Evolutionary conservation across 2,888 invertebrate genomes (phyloP).

Genomic region (Phortica okadai): DNA sequence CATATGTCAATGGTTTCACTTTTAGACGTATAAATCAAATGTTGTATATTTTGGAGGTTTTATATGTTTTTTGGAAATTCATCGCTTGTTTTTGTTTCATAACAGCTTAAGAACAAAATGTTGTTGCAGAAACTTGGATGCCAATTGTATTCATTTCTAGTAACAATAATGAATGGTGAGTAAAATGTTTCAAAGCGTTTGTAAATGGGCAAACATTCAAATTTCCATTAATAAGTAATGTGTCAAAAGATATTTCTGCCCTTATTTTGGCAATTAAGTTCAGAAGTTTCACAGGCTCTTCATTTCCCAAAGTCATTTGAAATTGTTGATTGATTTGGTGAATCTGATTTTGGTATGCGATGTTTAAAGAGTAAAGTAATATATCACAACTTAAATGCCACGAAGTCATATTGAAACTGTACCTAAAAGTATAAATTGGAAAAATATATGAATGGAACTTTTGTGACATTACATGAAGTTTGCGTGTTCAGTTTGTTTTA

Average conservation of each 20-base stretch:
- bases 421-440: slow-evolving; percentile 1
- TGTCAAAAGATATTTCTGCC: too few relatives aligned
- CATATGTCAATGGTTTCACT: slow-evolving; percentile 34
- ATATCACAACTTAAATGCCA: background rate
- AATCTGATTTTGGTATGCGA: too few relatives aligned
- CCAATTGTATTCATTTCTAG: slow-evolving; percentile 35
- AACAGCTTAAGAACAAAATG: slow-evolving; percentile 46
- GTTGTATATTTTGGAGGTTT: slow-evolving; percentile 47
- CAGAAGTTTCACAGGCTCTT: slow-evolving; percentile 33
- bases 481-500: too few relatives aligned
- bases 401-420: slow-evolving; percentile 6
- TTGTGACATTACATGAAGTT: background rate
- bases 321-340: background rate
- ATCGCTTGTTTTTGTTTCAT: slow-evolving; percentile 44
- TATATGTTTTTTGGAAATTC: slow-evolving; percentile 3
- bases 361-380: background rate
- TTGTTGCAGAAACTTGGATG: slow-evolving; percentile 49
- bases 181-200: too few relatives aligned
- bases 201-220: slow-evolving; percentile 42
- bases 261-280: too few relatives aligned
- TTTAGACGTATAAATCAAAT: slow-evolving; percentile 41
- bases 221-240: slow-evolving; percentile 51
- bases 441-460: background rate
- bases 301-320: background rate
- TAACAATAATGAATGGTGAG: slow-evolving; percentile 40